A percentile compares a stretch with the other conserved stretches of the same genome.
phyloP scores from a whole-genome alignment of 2,113 vertebrate species.

The Pavo muticus region DNA sequence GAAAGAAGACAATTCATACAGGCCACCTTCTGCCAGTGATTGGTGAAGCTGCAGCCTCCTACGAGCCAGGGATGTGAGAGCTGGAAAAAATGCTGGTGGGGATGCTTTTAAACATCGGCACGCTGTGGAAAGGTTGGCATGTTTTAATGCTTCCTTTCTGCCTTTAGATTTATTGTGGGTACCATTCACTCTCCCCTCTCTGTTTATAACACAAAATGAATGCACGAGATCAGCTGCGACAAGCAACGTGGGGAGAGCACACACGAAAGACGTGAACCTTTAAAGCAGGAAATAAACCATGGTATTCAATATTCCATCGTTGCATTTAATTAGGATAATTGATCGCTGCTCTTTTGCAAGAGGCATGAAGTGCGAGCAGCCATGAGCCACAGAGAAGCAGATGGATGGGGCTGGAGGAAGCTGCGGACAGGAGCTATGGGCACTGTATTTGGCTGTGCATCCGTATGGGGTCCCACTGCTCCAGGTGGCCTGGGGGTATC shows the following conservation, averaged over 20 bases:
- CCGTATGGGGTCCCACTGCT: accelerated
- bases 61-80: neutral
- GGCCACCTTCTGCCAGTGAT: neutral
- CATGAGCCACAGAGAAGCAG: neutral
- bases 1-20: neutral
- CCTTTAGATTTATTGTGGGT: conserved; percentile 7
- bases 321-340: conserved; percentile 27
- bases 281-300: neutral
- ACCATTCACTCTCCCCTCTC: neutral
- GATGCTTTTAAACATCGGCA: neutral
- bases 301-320: neutral
- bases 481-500: neutral
- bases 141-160: neutral
- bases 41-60: neutral
- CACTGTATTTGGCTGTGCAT: accelerated
- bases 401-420: neutral
- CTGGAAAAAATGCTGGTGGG: neutral
- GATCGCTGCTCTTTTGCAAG: neutral
- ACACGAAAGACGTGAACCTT: neutral
- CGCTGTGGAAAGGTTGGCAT: neutral
- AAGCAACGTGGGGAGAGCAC: neutral
- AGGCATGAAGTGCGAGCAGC: neutral
- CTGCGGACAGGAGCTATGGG: accelerated
- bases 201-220: neutral
- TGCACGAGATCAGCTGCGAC: conserved; percentile 13